These are phyloP conservation scores for Sebastolobus alascanus DNA, from an alignment of 2,797 vertebrate species.

Conservation along the genomic window DNA sequence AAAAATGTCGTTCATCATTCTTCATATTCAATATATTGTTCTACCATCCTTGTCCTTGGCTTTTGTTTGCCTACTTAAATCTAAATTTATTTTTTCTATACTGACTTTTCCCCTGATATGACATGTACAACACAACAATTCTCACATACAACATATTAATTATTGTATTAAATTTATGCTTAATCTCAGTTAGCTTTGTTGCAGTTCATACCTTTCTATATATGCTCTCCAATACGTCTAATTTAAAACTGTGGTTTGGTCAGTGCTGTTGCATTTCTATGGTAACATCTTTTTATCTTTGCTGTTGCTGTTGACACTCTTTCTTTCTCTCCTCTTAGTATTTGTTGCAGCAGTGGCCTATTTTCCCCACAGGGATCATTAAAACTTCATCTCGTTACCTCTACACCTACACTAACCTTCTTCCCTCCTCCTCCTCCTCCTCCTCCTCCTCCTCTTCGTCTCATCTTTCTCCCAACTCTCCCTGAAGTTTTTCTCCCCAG, in stretches of 20 bases:
- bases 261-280: not conserved
- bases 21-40: too few species aligned
- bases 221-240: not conserved
- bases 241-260: not conserved
- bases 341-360: conserved; percentile 67
- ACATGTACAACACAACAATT: too few species aligned
- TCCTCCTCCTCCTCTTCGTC: conserved; percentile 58
- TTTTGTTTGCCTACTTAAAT: too few species aligned
- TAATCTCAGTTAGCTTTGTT: too few species aligned
- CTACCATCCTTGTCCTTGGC: too few species aligned
- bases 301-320: conserved; percentile 7
- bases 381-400: conserved; percentile 73
- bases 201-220: too few species aligned
- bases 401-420: conserved; percentile 72
- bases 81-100: too few species aligned
- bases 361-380: conserved; percentile 78
- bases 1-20: too few species aligned
- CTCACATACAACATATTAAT: too few species aligned
- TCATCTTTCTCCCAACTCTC: conserved; percentile 68
- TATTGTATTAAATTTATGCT: too few species aligned
- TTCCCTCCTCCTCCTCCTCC: conserved; percentile 50
- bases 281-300: conserved; percentile 5
- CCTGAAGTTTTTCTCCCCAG: conserved; percentile 74
- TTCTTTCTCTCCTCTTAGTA: conserved; percentile 29
- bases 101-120: too few species aligned